Evolutionary conservation across 2,888 invertebrate species (phyloP).

Genomic region (Conomelus anceps): DNA sequence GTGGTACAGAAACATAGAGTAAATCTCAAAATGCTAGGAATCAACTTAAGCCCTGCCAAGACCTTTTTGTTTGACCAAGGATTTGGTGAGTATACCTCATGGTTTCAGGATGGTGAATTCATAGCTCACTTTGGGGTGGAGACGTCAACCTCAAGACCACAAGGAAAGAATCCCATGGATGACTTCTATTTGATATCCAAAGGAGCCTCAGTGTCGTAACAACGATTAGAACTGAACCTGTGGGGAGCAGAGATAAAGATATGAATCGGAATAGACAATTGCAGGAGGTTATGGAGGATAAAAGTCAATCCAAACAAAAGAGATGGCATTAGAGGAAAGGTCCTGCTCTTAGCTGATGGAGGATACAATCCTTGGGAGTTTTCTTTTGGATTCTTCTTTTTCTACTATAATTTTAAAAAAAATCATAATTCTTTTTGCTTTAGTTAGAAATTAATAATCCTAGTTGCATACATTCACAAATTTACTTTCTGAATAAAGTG

Average conservation of each 20-base stretch:
- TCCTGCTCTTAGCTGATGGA: constrained; percentile 9
- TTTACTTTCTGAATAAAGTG: no score
- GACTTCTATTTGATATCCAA: constrained; percentile 14
- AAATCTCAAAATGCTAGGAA: no score
- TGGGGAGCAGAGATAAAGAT: constrained; percentile 14
- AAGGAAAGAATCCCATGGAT: constrained; percentile 8
- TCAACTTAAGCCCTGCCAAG: no score
- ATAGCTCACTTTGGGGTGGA: constrained; percentile 19
- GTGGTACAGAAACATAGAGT: no score
- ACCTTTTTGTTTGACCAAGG: no score
- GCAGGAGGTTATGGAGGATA: constrained; percentile 17
- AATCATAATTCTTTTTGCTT: not conserved
- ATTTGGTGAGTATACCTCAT: no score
- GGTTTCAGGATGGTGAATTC: constrained; percentile 17
- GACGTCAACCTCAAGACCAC: constrained; percentile 9
- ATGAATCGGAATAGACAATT: constrained; percentile 5
- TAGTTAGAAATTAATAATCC: no score
- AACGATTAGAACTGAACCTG: constrained; percentile 4
- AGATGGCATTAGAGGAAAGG: not conserved
- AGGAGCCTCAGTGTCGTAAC: not conserved
- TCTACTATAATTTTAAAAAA: not conserved
- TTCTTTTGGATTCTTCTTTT: not conserved
- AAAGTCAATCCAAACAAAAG: constrained; percentile 6
- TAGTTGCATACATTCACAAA: no score
- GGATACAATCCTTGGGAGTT: constrained; percentile 1